A percentile compares a stretch with the other conserved stretches of the same genome.
phyloP scores from a whole-genome alignment of 1,140 invertebrate species.

The Trichogramma pretiosum region DNA sequence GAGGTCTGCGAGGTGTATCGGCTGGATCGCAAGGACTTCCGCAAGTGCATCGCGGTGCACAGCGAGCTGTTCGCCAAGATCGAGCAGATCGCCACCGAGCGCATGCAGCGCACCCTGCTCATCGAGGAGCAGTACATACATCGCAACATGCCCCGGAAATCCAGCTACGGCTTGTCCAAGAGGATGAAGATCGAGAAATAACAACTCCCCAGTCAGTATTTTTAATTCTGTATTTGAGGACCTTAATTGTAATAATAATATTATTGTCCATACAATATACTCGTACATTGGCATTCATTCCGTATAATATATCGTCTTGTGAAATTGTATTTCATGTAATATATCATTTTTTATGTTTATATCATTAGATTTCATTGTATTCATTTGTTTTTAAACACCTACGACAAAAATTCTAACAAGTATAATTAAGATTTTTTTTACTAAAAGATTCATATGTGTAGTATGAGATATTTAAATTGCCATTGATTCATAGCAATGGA shows the following conservation, averaged over 20 bases:
- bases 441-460: constrained; percentile 28
- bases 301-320: constrained; percentile 20
- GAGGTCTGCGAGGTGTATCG: constrained; percentile 40
- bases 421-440: constrained; percentile 28
- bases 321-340: constrained; percentile 26
- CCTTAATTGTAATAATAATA: constrained; percentile 39
- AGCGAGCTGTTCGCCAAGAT: constrained; percentile 33
- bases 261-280: constrained; percentile 42
- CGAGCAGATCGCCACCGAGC: constrained; percentile 31
- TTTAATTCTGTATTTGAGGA: constrained; percentile 36
- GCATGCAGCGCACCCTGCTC: constrained; percentile 32
- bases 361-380: no score
- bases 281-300: constrained; percentile 33
- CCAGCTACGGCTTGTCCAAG: no score
- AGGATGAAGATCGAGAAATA: no score
- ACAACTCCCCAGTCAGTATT: no score
- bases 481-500: constrained; percentile 29
- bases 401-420: constrained; percentile 32
- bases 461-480: no score
- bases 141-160: constrained; percentile 19
- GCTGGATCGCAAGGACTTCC: constrained; percentile 44
- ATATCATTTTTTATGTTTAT: no score
- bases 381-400: no score
- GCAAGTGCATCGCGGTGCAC: constrained; percentile 33
- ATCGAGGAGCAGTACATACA: constrained; percentile 35